These are phyloP conservation scores for Ochotona princeps DNA, from an alignment of 2,113 vertebrate genomes.

Conservation along the genomic window DNA sequence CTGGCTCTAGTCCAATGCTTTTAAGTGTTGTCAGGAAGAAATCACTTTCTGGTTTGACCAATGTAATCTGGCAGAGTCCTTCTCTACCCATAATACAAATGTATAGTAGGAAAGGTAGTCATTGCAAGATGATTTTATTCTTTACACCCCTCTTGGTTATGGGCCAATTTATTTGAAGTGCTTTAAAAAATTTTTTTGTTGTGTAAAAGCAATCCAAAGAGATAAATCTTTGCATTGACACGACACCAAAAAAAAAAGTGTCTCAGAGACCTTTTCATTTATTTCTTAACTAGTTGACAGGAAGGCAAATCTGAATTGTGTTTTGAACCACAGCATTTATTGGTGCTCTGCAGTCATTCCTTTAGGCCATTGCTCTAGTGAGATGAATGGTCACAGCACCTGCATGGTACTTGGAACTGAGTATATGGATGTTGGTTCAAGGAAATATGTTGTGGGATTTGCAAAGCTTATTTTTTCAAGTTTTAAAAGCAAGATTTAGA, in stretches of 20 bases:
- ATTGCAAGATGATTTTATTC: conserved; percentile 62
- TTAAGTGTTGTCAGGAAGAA: conserved; percentile 69
- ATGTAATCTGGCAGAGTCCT: conserved; percentile 60
- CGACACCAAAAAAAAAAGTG: conserved; percentile 80
- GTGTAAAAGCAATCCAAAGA: conserved; percentile 87
- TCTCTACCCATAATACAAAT: conserved; percentile 76
- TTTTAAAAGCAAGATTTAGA: conserved; percentile 71
- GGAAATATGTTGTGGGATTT: conserved; percentile 60
- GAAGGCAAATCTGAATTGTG: conserved; percentile 62
- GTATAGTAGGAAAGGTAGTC: conserved; percentile 71
- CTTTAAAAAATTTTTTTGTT: conserved; percentile 34
- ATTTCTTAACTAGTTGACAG: conserved; percentile 61
- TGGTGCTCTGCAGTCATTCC: conserved; percentile 62
- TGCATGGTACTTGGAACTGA: conserved; percentile 57
- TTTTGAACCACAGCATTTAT: conserved; percentile 53
- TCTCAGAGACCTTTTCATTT: conserved; percentile 72
- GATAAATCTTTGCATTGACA: conserved; percentile 71
- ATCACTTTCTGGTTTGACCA: conserved; percentile 63
- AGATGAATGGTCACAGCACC: conserved; percentile 11
- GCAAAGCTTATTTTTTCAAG: conserved; percentile 71
- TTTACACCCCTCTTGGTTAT: conserved; percentile 51
- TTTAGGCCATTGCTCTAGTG: conserved; percentile 33
- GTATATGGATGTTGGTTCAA: conserved; percentile 73
- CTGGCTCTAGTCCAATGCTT: conserved; percentile 38
- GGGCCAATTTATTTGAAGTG: conserved; percentile 63